Conservation (phyloP, 2,113 vertebrate genomes). For the Oncorhynchus tshawytscha region DNA sequence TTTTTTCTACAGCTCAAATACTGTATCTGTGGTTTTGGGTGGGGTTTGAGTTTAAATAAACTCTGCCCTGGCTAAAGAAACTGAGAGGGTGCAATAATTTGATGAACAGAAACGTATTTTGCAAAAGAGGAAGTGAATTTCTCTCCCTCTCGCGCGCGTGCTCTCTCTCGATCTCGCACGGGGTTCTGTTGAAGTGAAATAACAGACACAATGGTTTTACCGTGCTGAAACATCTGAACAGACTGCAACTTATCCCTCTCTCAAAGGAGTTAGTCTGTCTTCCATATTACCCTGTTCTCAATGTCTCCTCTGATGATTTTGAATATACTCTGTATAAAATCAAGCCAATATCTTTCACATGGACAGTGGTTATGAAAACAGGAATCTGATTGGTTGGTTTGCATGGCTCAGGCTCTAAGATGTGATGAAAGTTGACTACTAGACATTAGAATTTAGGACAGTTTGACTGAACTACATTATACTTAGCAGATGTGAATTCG, state of each 20-base stretch:
- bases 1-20: background rate
- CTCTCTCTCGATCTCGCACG: background rate
- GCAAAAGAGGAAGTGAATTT: constrained; percentile 29
- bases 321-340: constrained; percentile 32
- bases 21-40: background rate
- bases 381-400: background rate
- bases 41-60: constrained; percentile 3
- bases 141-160: constrained; percentile 17
- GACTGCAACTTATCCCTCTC: constrained; percentile 36
- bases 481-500: background rate
- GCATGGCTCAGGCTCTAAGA: constrained; percentile 1
- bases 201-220: constrained; percentile 51
- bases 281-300: constrained; percentile 43
- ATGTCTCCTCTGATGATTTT: constrained; percentile 38
- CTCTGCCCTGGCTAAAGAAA: background rate
- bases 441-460: background rate
- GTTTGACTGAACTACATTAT: background rate
- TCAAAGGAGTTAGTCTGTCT: constrained; percentile 47
- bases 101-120: constrained; percentile 31
- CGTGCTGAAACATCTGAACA: constrained; percentile 32
- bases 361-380: constrained; percentile 26
- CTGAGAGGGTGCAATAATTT: constrained; percentile 16
- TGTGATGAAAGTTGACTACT: background rate
- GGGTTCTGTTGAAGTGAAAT: constrained; percentile 48
- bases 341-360: constrained; percentile 48